phyloP scores from a whole-genome alignment of 2,797 vertebrate species.

The Aldrovandia affinis region DNA sequence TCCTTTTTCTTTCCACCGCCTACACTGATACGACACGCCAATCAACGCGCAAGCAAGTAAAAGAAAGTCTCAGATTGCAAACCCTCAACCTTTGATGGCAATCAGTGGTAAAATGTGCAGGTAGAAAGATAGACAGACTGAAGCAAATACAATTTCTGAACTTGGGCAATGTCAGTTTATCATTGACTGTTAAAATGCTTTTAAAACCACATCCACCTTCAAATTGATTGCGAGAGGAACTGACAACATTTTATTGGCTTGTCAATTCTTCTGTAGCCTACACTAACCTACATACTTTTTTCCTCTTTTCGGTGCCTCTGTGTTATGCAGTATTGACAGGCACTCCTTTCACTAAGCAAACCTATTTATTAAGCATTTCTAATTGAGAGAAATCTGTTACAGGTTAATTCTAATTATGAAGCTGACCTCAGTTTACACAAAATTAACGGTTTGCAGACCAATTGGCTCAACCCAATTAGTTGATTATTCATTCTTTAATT shows the following conservation, averaged over 20 bases:
- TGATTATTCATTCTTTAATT: neutral
- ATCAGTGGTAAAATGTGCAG: neutral
- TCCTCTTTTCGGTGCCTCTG: neutral
- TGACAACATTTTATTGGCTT: neutral
- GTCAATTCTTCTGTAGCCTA: neutral
- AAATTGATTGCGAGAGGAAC: neutral
- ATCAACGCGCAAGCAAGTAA: neutral
- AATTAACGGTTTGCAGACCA: neutral
- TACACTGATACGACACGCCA: neutral
- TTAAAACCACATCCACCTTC: neutral
- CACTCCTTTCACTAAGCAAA: neutral
- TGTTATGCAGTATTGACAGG: neutral
- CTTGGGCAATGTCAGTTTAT: neutral
- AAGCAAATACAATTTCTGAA: neutral
- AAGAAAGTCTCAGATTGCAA: neutral
- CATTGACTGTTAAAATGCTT: neutral
- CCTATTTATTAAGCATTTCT: neutral
- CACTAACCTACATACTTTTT: neutral
- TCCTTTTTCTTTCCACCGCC: neutral
- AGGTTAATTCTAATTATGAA: neutral
- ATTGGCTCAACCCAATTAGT: neutral
- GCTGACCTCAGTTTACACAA: neutral
- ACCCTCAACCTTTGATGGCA: neutral
- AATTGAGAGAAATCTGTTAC: constrained; percentile 15
- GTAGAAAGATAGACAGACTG: neutral